Conservation (phyloP, 2,113 vertebrate species). For the Synodontis membranacea region DNA sequence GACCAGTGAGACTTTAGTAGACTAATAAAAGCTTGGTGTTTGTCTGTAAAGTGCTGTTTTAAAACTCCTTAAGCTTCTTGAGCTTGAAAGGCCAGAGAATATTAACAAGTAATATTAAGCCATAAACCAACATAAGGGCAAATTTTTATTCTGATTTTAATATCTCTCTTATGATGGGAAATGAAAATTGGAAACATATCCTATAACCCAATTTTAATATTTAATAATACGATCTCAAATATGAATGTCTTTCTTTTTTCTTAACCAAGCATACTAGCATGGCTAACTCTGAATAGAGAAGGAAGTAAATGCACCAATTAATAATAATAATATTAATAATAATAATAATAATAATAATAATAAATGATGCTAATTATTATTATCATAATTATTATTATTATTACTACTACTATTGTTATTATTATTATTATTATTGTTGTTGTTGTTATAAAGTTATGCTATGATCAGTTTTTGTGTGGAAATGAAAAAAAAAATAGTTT, state of each 20-base stretch:
- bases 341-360: too few species aligned
- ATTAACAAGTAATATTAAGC: not conserved
- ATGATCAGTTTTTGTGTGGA: not conserved
- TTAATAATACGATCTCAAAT: not conserved
- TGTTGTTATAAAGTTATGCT: not conserved
- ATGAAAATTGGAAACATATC: not conserved
- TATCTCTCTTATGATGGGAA: not conserved
- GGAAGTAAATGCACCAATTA: not conserved
- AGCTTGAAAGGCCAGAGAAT: not conserved
- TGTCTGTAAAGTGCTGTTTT: not conserved
- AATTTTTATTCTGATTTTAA: not conserved
- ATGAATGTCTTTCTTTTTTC: not conserved
- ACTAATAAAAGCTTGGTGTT: not conserved
- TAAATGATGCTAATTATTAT: too few species aligned
- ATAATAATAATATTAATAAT: not conserved
- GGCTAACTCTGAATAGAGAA: not conserved
- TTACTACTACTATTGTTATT: not conserved
- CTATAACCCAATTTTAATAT: not conserved
- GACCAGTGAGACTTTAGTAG: not conserved
- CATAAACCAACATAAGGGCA: not conserved
- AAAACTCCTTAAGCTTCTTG: not conserved
- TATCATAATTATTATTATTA: too few species aligned
- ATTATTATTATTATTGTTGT: too few species aligned
- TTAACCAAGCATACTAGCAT: not conserved
- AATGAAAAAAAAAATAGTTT: not conserved